Conservation (phyloP, 2,888 invertebrate genomes). For the Uropetala carovei region DNA sequence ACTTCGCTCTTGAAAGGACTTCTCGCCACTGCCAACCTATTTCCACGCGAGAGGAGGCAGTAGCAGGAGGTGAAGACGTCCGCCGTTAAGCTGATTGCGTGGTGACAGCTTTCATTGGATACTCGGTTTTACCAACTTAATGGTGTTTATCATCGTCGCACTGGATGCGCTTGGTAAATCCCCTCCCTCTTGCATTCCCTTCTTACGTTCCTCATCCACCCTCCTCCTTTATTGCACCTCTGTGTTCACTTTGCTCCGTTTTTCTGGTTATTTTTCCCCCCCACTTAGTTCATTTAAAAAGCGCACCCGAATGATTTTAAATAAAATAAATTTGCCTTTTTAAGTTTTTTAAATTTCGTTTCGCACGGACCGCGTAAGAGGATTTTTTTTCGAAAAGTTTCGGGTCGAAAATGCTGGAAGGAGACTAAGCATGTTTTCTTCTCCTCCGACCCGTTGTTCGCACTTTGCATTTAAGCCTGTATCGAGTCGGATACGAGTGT, state of each 20-base stretch:
- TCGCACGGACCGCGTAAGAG: not conserved
- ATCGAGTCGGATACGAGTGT: conserved; percentile 9
- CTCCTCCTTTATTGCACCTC: not conserved
- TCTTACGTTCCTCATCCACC: not conserved
- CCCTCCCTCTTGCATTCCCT: not conserved
- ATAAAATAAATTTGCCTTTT: not conserved
- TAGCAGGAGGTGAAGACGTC: conserved; percentile 60
- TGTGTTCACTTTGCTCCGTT: not conserved
- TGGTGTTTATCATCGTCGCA: conserved; percentile 52
- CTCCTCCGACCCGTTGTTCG: not conserved
- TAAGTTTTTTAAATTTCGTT: not conserved
- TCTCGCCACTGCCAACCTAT: not conserved
- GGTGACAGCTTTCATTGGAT: conserved; percentile 63
- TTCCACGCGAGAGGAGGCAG: not conserved
- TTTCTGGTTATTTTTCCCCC: not conserved
- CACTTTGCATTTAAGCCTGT: conserved; percentile 32
- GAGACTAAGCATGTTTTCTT: not conserved
- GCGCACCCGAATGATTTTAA: too few relatives aligned
- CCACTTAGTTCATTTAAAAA: not conserved
- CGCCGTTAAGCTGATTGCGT: conserved; percentile 61
- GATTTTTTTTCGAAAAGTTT: not conserved
- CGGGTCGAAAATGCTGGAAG: not conserved
- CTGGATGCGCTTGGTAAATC: not conserved
- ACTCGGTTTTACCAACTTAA: conserved; percentile 63
- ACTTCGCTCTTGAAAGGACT: not conserved